A percentile compares a stretch with the other conserved stretches of the same genome.
phyloP scores from a whole-genome alignment of 2,113 vertebrate genomes.

The Aix galericulata region DNA sequence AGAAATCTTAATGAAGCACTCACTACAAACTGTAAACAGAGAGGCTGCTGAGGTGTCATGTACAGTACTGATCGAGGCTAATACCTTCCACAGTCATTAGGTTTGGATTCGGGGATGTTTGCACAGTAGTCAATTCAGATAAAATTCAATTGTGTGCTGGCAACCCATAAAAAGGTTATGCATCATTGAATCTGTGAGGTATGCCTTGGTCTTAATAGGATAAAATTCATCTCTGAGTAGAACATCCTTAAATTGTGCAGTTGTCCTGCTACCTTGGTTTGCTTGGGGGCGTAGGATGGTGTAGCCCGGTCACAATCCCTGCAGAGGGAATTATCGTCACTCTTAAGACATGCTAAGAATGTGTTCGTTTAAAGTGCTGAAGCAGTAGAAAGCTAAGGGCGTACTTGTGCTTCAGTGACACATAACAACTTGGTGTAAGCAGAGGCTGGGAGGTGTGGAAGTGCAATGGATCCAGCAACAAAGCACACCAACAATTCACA shows the following conservation, averaged over 20 bases:
- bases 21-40: constrained; percentile 22
- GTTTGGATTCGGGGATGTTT: constrained; percentile 20
- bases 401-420: neutral
- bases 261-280: neutral
- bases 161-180: neutral
- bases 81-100: constrained; percentile 13
- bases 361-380: neutral
- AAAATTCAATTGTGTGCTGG: constrained; percentile 16
- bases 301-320: fast-evolving
- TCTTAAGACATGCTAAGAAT: neutral
- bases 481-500: fast-evolving
- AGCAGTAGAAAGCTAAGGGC: neutral
- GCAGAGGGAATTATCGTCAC: neutral
- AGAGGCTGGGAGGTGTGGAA: neutral
- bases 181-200: neutral
- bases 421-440: neutral
- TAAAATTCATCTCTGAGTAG: neutral
- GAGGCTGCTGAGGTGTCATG: neutral
- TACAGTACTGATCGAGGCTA: constrained; percentile 18
- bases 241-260: neutral
- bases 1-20: constrained; percentile 50
- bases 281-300: neutral
- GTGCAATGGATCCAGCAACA: fast-evolving
- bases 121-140: constrained; percentile 16
- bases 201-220: neutral